phyloP scores from a whole-genome alignment of 2,888 invertebrate genomes.

The Sarcophaga carnaria region DNA sequence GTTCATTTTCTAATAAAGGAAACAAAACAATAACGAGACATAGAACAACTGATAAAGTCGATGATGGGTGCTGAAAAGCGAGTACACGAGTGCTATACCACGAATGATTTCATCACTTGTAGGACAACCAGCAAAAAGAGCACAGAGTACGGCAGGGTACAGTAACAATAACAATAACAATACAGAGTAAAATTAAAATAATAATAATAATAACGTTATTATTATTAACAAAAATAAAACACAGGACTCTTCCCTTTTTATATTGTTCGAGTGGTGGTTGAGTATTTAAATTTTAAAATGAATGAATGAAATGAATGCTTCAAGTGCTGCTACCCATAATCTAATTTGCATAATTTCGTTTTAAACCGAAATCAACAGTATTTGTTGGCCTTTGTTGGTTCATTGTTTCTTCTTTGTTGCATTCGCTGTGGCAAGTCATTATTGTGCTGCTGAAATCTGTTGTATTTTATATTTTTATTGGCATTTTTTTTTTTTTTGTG shows the following conservation, averaged over 20 bases:
- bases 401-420: too few species aligned
- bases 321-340: constrained; percentile 66
- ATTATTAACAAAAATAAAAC: constrained; percentile 10
- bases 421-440: not conserved
- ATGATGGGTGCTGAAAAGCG: constrained; percentile 46
- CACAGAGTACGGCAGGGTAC: not conserved
- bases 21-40: not conserved
- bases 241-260: too few species aligned
- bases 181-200: constrained; percentile 73
- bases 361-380: constrained; percentile 33
- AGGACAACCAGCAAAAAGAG: constrained; percentile 59
- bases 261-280: constrained; percentile 19
- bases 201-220: constrained; percentile 71
- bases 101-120: constrained; percentile 61
- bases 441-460: not conserved
- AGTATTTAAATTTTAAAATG: constrained; percentile 21
- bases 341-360: constrained; percentile 72
- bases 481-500: too few species aligned
- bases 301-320: constrained; percentile 4
- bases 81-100: not conserved
- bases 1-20: constrained; percentile 26
- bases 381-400: not conserved
- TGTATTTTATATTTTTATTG: too few species aligned
- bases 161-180: constrained; percentile 1
- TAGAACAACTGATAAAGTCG: not conserved